Percentiles rank a stretch among this genome's conserved stretches.
Evolutionary conservation across 2,888 invertebrate genomes (phyloP).

Genomic region (Dasypogon diadema): DNA sequence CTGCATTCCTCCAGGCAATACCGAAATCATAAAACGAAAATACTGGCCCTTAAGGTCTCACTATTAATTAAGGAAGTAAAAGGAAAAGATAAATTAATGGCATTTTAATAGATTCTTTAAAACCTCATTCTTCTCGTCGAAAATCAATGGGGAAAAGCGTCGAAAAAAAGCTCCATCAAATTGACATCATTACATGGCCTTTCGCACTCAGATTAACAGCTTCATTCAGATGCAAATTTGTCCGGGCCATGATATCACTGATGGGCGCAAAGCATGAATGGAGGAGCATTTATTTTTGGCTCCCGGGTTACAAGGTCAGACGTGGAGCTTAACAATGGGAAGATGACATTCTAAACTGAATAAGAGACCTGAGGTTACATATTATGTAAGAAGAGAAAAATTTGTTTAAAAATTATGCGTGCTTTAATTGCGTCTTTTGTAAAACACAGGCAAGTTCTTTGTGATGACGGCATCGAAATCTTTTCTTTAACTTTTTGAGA

Average conservation of each 20-base stretch:
- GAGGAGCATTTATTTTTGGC: conserved; percentile 10
- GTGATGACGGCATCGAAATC: too few relatives aligned
- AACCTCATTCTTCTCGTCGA: conserved; percentile 3
- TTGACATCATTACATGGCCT: conserved; percentile 22
- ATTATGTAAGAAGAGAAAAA: too few relatives aligned
- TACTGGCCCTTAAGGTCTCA: conserved; percentile 3
- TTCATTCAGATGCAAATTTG: conserved; percentile 28
- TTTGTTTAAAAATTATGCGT: too few relatives aligned
- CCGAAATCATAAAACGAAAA: too few relatives aligned
- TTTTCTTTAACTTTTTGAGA: too few relatives aligned
- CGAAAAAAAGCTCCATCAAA: background rate
- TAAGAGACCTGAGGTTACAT: too few relatives aligned
- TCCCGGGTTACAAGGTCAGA: conserved; percentile 22
- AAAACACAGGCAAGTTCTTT: too few relatives aligned
- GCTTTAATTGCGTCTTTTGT: too few relatives aligned
- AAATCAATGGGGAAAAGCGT: background rate
- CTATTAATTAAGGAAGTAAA: conserved; percentile 6
- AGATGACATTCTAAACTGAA: background rate
- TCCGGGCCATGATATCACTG: too few relatives aligned
- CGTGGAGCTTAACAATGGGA: conserved; percentile 6
- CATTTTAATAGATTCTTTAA: conserved; percentile 5
- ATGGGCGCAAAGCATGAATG: conserved; percentile 18
- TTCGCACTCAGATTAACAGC: conserved; percentile 23
- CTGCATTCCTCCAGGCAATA: too few relatives aligned
- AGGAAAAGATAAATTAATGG: background rate